Base-by-base conservation (phyloP, 2,888 invertebrate species). In the Coelopa pilipes region DNA sequence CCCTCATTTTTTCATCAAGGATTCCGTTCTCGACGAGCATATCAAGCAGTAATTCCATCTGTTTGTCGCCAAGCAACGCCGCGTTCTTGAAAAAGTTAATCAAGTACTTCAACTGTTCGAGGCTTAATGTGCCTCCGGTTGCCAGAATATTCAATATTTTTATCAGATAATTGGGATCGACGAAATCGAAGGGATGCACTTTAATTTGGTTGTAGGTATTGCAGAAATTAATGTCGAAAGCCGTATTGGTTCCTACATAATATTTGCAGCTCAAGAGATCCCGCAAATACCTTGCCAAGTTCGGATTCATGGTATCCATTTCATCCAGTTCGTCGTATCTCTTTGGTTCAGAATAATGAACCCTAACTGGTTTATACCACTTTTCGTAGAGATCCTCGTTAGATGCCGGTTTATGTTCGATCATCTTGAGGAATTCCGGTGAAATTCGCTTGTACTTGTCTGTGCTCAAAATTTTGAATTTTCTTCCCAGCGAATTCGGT, bases 141-240 rank as follows among this genome's bases (percentile, higher is more conserved):
- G 21, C 70, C 17, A 77, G 15, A 24, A 77, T 45, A 2, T 0
- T 15, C 19, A 68, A 74, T 53, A 77, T 70, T 47, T 77, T 70
- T 13, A 65, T 63, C 55, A 75, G 49, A 65, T 77, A 74, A 68
- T 74, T 74, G n/a, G 75, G 75, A 70, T 77, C 72, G 9, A 75
- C 70, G 24, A 59, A 59, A 17, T 59, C 53, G 10, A 15, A 53
- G 2, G 53, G 53, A 53, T 53, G 3, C 34, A 34, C 34, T 34
- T 34, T 7, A 4, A 34, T 34, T n/a, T n/a, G n/a, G n/a, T n/a
- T 10, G 49, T 49, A 49, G 53, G 3, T 9, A 53, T 53, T 3
- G 13, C 53, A 53, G n/a, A 53, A 53, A 53, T 53, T n/a, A 53
- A 53, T 53, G 53, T 11, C 53, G n/a, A 15, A 53, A 2, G n/a